Evolutionary conservation across 1,140 invertebrate genomes (phyloP), one percentile per base, ranked within the genome.

Genomic region (Drosophila fuyamai): DNA sequence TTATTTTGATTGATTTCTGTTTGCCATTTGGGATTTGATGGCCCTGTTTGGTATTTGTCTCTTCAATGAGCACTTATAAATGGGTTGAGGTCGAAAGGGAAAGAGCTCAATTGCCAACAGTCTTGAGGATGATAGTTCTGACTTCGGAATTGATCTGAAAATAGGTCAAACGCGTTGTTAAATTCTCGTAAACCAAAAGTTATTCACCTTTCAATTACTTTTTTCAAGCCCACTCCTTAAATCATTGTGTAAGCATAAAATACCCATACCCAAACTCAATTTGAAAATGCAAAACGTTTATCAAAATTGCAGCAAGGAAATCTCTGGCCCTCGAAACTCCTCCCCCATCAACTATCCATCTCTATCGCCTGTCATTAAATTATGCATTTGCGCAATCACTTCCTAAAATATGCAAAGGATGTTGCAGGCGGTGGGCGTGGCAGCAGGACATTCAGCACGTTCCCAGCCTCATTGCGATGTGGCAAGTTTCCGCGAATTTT

Each of bases 361-460:
- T 81, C 82, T 79, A 82, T 86, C 83, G 79, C 59, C 57, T 88
- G 83, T 86, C 82, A 86, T 86, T 86, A 86, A 86, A 86, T 86
- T 86, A 86, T 86, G 82, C 82, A 86, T 88, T 85, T 88, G 83
- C 63, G 79, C 83, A 86, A 86, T 86, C 82, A 86, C 82, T 88
- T 86, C 79, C 82, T 88, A 82, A 88, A 86, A 82, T 86, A 86
- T 86, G 83, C 79, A 86, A 73, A 76, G 66, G 50, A 76, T 54
- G 40, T 48, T 51, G 14, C 50, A 36, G 36, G 46, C 5, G 29
- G 61, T 32, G 44, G 14, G 27, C 29, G 29, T 13, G 35, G 55
- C 62, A 48, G 12, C 53, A 38, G 71, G 38, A 44, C n/a, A 50
- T 62, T 61, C 36, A 38, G 43, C 65, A 71, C 55, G 75, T 76